phyloP scores from a whole-genome alignment of 1,140 invertebrate species.

The Drosophila lowei region DNA sequence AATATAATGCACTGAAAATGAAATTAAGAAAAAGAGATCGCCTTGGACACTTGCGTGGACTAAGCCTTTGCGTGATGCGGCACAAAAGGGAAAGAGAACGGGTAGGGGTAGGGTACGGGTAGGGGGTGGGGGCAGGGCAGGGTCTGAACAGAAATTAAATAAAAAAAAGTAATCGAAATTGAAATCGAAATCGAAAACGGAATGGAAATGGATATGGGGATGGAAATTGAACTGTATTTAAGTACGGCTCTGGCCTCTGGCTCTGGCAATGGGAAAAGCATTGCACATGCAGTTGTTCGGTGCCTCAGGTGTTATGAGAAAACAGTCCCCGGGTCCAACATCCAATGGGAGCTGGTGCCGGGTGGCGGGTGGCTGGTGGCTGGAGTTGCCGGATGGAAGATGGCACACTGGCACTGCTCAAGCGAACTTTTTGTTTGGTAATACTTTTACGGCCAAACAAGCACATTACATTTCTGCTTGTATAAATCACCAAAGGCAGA shows the following conservation, averaged over 20 bases:
- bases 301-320: conserved; percentile 70
- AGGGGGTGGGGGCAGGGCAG: conserved; percentile 1
- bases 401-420: conserved; percentile 8
- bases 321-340: neutral
- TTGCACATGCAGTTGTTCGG: conserved; percentile 12
- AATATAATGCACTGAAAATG: conserved; percentile 65
- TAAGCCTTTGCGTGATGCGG: conserved; percentile 54
- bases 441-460: conserved; percentile 69
- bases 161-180: conserved; percentile 50
- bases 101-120: too few relatives aligned
- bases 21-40: conserved; percentile 24
- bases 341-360: neutral
- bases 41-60: conserved; percentile 27
- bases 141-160: conserved; percentile 56
- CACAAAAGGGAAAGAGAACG: conserved; percentile 10
- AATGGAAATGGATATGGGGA: conserved; percentile 24
- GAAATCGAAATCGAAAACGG: conserved; percentile 29
- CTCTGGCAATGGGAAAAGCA: conserved; percentile 30
- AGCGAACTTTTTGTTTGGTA: conserved; percentile 57
- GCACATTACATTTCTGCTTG: conserved; percentile 54
- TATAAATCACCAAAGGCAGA: conserved; percentile 78
- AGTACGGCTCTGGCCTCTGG: conserved; percentile 13
- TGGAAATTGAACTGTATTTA: conserved; percentile 39
- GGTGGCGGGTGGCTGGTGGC: too few relatives aligned
- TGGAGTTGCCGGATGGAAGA: neutral